Conservation (phyloP, 1,140 invertebrate genomes). For the Dreissena rostriformis region DNA sequence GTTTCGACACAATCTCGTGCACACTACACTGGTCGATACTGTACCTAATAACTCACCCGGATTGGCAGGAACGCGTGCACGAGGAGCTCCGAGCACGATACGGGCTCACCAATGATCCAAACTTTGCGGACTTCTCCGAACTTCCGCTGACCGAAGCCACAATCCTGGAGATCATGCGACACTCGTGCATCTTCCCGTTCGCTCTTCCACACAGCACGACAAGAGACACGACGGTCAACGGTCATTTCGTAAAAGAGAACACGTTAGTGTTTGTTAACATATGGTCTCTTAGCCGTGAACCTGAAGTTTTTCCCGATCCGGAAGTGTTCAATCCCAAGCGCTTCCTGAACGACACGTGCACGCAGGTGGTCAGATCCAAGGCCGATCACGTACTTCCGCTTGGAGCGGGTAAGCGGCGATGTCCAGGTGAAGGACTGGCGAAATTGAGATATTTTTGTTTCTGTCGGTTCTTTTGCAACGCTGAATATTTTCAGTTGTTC, state of each 20-base stretch:
- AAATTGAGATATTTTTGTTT: conserved; percentile 87
- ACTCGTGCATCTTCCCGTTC: conserved; percentile 76
- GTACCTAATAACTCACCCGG: conserved; percentile 78
- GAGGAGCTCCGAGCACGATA: conserved; percentile 76
- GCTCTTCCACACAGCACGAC: conserved; percentile 79
- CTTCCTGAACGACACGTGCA: conserved; percentile 68
- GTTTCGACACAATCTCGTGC: conserved; percentile 80
- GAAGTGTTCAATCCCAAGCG: conserved; percentile 70
- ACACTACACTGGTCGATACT: conserved; percentile 80
- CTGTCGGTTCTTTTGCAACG: conserved; percentile 87
- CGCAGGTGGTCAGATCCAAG: conserved; percentile 56
- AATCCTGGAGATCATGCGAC: conserved; percentile 70
- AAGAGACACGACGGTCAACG: conserved; percentile 70
- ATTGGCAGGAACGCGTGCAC: conserved; percentile 78
- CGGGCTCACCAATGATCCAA: conserved; percentile 65
- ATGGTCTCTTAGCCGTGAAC: conserved; percentile 73
- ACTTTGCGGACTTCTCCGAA: conserved; percentile 67
- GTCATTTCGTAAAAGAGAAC: conserved; percentile 68
- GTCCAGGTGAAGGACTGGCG: conserved; percentile 89
- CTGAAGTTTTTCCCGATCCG: conserved; percentile 69
- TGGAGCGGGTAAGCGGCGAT: conserved; percentile 82
- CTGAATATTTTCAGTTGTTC: conserved; percentile 77
- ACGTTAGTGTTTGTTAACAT: conserved; percentile 77
- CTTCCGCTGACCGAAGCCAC: conserved; percentile 71
- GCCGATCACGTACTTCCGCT: conserved; percentile 69